Evolutionary conservation across 1,140 invertebrate species (phyloP).

Genomic region (Trichogramma pretiosum): DNA sequence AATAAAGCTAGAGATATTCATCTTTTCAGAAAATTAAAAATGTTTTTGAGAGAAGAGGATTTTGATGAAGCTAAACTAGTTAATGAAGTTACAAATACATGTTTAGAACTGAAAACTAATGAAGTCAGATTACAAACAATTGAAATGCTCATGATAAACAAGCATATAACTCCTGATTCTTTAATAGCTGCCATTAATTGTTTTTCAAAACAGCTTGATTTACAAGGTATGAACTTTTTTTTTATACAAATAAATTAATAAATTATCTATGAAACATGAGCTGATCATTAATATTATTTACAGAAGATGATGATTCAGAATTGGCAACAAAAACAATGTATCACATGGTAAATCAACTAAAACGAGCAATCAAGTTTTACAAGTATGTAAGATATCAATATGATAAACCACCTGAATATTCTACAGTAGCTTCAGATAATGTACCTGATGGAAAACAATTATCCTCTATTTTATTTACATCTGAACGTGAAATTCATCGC

Average conservation of each 20-base stretch:
- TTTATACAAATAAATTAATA: constrained; percentile 7
- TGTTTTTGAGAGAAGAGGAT: constrained; percentile 53
- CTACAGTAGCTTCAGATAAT: constrained; percentile 28
- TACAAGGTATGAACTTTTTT: constrained; percentile 21
- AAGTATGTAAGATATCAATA: constrained; percentile 33
- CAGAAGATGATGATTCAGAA: constrained; percentile 32
- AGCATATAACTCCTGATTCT: constrained; percentile 50
- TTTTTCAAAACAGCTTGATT: constrained; percentile 38
- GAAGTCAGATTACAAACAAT: constrained; percentile 63
- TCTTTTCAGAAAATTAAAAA: constrained; percentile 69
- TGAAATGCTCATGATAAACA: constrained; percentile 59
- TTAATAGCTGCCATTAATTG: constrained; percentile 46
- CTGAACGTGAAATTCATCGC: constrained; percentile 32
- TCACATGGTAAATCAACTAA: constrained; percentile 31
- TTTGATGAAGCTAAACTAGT: constrained; percentile 45
- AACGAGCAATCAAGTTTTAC: constrained; percentile 40
- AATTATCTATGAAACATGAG: no score
- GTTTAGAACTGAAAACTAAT: constrained; percentile 62
- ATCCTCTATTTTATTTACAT: constrained; percentile 28
- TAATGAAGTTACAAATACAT: constrained; percentile 46
- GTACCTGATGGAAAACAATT: constrained; percentile 24
- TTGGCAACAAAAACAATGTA: constrained; percentile 28
- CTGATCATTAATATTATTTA: constrained; percentile 4
- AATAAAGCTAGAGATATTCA: constrained; percentile 79
- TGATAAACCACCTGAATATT: constrained; percentile 35